A percentile compares a stretch with the other conserved stretches of the same genome.
Evolutionary conservation across 2,888 invertebrate species (phyloP).

Genomic region (Eristalis pertinax): DNA sequence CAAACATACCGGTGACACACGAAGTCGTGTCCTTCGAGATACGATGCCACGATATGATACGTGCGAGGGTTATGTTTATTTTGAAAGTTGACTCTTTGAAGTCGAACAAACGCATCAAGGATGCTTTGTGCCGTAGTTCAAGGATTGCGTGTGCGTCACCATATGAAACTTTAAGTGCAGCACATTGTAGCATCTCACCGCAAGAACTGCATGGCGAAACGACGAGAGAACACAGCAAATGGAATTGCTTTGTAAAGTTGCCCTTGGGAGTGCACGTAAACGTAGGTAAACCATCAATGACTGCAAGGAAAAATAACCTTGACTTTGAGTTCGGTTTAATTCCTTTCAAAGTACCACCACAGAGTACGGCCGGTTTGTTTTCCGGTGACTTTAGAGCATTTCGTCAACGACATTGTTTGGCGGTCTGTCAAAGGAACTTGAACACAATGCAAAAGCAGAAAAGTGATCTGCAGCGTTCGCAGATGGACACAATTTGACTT

Average conservation of each 20-base stretch:
- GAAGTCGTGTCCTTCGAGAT: too few relatives aligned
- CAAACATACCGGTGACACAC: not conserved
- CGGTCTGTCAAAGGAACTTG: not conserved
- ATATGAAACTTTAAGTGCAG: not conserved
- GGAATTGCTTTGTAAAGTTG: not conserved
- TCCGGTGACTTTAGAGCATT: not conserved
- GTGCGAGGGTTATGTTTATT: not conserved
- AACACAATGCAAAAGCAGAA: not conserved
- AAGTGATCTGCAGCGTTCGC: not conserved
- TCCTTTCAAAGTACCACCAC: not conserved
- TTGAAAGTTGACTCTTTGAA: not conserved
- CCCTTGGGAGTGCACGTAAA: not conserved
- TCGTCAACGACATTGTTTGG: not conserved
- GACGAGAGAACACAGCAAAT: not conserved
- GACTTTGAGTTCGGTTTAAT: not conserved
- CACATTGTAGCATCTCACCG: not conserved
- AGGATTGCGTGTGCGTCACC: not conserved
- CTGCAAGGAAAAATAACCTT: not conserved
- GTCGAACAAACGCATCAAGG: not conserved
- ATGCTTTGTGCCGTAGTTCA: not conserved
- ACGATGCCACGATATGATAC: not conserved
- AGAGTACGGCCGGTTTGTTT: not conserved
- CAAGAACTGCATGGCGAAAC: not conserved
- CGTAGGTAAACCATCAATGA: not conserved
- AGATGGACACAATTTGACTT: not conserved